Evolutionary conservation across 2,113 vertebrate genomes (phyloP), one percentile per base, ranked within the genome.

Genomic region (Lophius piscatorius): DNA sequence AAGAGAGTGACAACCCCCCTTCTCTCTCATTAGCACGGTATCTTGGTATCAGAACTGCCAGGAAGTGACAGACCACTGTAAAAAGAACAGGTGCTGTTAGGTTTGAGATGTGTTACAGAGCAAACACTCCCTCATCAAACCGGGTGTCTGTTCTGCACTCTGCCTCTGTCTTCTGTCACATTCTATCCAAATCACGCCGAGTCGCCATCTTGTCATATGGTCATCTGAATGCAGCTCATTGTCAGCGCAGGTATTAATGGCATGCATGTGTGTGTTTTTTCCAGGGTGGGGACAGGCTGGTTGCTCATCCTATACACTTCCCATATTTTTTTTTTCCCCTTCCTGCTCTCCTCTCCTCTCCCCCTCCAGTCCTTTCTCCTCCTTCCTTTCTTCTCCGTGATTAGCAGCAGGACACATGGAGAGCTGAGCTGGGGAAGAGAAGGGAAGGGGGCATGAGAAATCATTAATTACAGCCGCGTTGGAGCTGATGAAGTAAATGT

Each of bases 401-500:
- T 81, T 68, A 88, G 88, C 86, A 88, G 87, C 73, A 85, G 84
- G 88, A 88, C 88, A 88, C 86, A 87, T 86, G 85, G 85, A 63
- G 89, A 87, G 87, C 82, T 85, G 85, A 89, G 87, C 81, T 76
- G 82, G 80, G 78, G 85, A 78, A 86, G 87, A 78, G 82, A 82
- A 84, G 75, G 83, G 87, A 88, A 87, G 84, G 54, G 74, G 83
- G 80, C 84, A 83, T 78, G 82, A 87, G 88, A 87, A 90, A 89
- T 90, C 90, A 92, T 93, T 91, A 92, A 92, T 92, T 92, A 92
- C 90, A 87, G 85, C 82, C 81, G 70, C 63, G 77, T 84, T 83
- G 88, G 78, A 88, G 86, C 89, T 92, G 91, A 92, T 92, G 90
- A 92, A 92, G 91, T 91, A 87, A 91, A 92, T 90, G 88, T 87